Conservation (phyloP, 2,888 invertebrate species). For the Trichogramma evanescens region DNA sequence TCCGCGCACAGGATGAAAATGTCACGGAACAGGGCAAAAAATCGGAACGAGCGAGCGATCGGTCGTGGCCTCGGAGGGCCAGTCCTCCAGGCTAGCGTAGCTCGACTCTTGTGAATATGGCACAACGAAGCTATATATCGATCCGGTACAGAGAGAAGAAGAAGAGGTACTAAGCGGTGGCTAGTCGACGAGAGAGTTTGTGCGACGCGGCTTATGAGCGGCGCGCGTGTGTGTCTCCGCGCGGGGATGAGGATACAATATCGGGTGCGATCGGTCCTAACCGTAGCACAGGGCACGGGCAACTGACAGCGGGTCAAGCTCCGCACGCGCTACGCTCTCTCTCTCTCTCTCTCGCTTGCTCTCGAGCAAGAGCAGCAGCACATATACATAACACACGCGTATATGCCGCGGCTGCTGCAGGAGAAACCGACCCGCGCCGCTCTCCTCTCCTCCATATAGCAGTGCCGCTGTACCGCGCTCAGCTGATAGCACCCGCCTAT, state of each 20-base stretch:
- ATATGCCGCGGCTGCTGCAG: constrained; percentile 24
- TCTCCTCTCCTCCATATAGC: constrained; percentile 24
- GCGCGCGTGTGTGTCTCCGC: constrained; percentile 10
- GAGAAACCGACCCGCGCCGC: constrained; percentile 2
- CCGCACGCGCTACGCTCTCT: constrained; percentile 34
- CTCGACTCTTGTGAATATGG: no score
- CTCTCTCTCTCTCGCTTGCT: constrained; percentile 40
- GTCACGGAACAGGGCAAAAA: no score
- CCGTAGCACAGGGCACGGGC: constrained; percentile 48
- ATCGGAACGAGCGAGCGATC: no score
- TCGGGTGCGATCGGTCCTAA: constrained; percentile 40
- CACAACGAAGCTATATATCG: no score
- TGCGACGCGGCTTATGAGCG: background rate
- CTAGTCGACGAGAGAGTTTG: no score
- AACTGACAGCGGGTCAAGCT: constrained; percentile 42
- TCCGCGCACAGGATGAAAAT: no score
- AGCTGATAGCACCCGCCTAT: constrained; percentile 23
- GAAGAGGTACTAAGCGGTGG: no score
- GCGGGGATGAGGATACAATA: background rate
- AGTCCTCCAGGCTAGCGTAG: no score
- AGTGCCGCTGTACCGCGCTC: constrained; percentile 27
- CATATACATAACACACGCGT: no score
- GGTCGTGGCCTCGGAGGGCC: no score
- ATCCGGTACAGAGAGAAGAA: no score
- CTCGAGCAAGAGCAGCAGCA: constrained; percentile 15